Evolutionary conservation across 2,113 vertebrate genomes (phyloP).

Genomic region (Gymnorhina tibicen): DNA sequence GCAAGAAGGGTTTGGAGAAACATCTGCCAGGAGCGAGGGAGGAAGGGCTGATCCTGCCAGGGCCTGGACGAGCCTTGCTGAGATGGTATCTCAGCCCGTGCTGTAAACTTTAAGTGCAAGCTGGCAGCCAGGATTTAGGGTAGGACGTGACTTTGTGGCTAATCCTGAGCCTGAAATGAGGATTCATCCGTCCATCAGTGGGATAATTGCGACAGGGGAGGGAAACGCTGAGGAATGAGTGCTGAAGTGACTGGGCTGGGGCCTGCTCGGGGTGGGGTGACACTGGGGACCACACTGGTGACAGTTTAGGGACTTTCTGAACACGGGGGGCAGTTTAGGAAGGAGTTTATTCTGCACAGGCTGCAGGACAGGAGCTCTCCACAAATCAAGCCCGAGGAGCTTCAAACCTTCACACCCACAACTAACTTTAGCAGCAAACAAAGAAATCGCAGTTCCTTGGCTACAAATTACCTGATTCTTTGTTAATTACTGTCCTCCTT

Average conservation of each 20-base stretch:
- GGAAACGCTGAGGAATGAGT: background rate
- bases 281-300: background rate
- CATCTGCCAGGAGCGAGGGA: background rate
- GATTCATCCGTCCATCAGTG: background rate
- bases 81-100: background rate
- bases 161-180: background rate
- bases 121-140: background rate
- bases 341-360: background rate
- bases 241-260: rapidly evolving
- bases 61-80: background rate
- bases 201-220: background rate
- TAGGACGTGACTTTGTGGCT: background rate
- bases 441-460: background rate
- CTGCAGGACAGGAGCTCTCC: background rate
- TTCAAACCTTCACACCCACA: rapidly evolving
- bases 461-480: background rate
- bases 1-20: background rate
- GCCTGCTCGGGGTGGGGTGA: background rate
- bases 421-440: background rate
- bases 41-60: background rate
- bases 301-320: rapidly evolving
- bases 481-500: background rate
- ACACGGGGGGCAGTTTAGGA: rapidly evolving
- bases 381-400: background rate
- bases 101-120: background rate